Evolutionary conservation across 2,888 invertebrate genomes (phyloP).

Genomic region (Caenorhabditis zanzibari): DNA sequence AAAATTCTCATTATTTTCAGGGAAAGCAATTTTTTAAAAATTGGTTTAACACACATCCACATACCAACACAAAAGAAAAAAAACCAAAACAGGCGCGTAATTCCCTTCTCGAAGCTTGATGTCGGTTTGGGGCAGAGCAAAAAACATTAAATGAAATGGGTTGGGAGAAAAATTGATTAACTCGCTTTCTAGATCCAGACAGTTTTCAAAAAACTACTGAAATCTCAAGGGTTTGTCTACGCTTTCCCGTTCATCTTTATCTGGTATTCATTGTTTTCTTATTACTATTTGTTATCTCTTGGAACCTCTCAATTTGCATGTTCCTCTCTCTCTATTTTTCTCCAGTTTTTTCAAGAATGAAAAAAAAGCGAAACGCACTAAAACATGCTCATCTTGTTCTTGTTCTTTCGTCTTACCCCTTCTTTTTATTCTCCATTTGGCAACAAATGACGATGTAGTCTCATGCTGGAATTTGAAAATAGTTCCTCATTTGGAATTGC

Average conservation of each 20-base stretch:
- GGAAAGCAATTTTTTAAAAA: constrained; percentile 27
- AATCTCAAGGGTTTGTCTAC: constrained; percentile 5
- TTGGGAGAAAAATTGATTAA: constrained; percentile 38
- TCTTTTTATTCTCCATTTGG: constrained; percentile 21
- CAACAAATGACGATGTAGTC: constrained; percentile 40
- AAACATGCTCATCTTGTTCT: constrained; percentile 32
- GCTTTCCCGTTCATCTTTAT: background rate
- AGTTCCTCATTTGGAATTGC: constrained; percentile 50
- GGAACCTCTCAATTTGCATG: constrained; percentile 6
- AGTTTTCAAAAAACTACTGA: background rate
- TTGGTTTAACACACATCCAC: constrained; percentile 17
- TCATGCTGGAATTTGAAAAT: constrained; percentile 19
- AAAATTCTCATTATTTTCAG: constrained; percentile 36
- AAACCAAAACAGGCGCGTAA: constrained; percentile 38
- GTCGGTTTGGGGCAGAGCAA: constrained; percentile 2
- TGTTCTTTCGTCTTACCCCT: constrained; percentile 10
- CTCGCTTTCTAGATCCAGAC: constrained; percentile 11
- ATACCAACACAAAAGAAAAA: constrained; percentile 13
- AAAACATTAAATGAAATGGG: background rate
- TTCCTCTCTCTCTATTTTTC: background rate
- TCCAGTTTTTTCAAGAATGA: background rate
- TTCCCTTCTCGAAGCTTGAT: constrained; percentile 24
- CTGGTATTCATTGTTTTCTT: background rate
- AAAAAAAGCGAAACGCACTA: constrained; percentile 35
- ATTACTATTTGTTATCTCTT: background rate